phyloP scores from a whole-genome alignment of 1,140 invertebrate genomes.

The Tetranychus cinnabarinus region DNA sequence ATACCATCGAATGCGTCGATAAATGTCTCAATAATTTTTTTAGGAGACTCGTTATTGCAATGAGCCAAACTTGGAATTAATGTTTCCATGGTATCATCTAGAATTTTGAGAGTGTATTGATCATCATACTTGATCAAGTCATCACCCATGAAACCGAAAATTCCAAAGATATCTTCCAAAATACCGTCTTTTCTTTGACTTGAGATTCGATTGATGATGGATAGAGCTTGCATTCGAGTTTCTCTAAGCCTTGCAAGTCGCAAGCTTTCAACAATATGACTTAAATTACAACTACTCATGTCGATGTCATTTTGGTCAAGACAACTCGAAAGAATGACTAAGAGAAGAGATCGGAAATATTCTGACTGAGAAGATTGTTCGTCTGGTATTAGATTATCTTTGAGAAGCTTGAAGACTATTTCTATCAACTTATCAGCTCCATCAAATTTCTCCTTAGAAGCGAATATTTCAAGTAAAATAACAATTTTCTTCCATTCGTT shows the following conservation, averaged over 20 bases:
- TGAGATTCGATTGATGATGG: constrained; percentile 50
- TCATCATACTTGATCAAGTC: constrained; percentile 73
- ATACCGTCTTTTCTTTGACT: constrained; percentile 36
- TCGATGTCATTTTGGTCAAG: not conserved
- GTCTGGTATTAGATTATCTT: not conserved
- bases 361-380: not conserved
- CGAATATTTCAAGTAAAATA: not conserved
- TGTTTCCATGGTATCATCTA: constrained; percentile 64
- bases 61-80: constrained; percentile 58
- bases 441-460: not conserved
- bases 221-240: constrained; percentile 69
- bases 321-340: not conserved
- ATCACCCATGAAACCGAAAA: constrained; percentile 85
- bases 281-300: not conserved
- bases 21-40: constrained; percentile 56
- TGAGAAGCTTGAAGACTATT: not conserved
- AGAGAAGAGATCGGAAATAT: not conserved
- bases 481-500: not conserved
- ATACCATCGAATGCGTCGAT: constrained; percentile 65
- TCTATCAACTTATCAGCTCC: not conserved
- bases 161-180: constrained; percentile 68
- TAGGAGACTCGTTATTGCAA: constrained; percentile 15
- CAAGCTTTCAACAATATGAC: not conserved
- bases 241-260: constrained; percentile 23
- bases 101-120: constrained; percentile 76